Conservation (phyloP, 2,888 invertebrate genomes). For the Biston betularia region DNA sequence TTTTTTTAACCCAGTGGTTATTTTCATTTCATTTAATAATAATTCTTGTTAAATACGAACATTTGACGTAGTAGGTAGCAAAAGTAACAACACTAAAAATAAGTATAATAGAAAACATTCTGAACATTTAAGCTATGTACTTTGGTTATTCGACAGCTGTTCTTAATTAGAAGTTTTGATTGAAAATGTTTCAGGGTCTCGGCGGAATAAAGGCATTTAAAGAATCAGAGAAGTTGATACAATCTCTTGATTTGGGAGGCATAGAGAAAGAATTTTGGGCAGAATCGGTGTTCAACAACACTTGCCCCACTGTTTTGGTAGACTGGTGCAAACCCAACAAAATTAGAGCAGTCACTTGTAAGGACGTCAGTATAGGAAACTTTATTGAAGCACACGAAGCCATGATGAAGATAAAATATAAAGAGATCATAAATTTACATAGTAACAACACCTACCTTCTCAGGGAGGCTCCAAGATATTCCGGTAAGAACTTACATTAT, state of each 20-base stretch:
- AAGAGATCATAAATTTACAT: constrained; percentile 74
- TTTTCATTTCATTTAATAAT: not conserved
- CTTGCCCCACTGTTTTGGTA: constrained; percentile 77
- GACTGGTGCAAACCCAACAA: constrained; percentile 81
- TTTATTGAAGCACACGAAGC: constrained; percentile 85
- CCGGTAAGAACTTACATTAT: constrained; percentile 64
- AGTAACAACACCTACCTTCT: constrained; percentile 81
- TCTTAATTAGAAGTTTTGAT: not conserved
- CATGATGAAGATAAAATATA: constrained; percentile 78
- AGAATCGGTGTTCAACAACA: constrained; percentile 79
- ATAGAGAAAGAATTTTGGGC: constrained; percentile 76
- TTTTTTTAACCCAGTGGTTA: too few species aligned
- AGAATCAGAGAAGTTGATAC: constrained; percentile 76
- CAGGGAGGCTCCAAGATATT: constrained; percentile 78
- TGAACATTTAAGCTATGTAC: not conserved
- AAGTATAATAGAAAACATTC: not conserved
- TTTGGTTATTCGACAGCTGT: not conserved
- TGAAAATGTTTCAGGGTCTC: constrained; percentile 65
- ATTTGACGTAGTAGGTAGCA: too few species aligned
- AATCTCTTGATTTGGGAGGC: constrained; percentile 75
- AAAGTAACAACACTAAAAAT: too few species aligned
- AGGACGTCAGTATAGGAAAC: constrained; percentile 78
- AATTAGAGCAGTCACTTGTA: constrained; percentile 80
- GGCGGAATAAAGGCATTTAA: constrained; percentile 79
- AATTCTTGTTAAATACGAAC: not conserved